These are phyloP conservation scores for Bufotes viridis DNA, from an alignment of 2,797 vertebrate genomes.

Conservation along the genomic window DNA sequence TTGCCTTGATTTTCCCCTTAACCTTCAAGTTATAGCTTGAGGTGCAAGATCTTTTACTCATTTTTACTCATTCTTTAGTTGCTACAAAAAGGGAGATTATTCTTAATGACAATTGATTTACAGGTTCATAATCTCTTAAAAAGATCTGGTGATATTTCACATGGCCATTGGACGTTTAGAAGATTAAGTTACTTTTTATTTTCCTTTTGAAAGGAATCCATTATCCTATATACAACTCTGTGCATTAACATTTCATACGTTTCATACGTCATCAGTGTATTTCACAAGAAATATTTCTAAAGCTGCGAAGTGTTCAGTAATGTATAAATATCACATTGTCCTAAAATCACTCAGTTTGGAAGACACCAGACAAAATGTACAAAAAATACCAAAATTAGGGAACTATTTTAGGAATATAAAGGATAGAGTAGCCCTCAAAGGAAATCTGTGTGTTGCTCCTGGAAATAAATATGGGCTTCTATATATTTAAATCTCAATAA, in stretches of 20 bases:
- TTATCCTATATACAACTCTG: not conserved
- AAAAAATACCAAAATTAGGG: constrained; percentile 36
- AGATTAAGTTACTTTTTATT: not conserved
- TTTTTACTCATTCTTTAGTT: no score
- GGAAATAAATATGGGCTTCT: constrained; percentile 61
- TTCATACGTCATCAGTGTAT: not conserved
- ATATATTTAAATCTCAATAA: constrained; percentile 63
- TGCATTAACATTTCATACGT: not conserved
- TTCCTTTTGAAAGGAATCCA: not conserved
- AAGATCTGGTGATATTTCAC: no score
- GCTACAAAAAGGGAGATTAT: no score
- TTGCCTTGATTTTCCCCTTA: no score
- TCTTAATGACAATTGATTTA: no score
- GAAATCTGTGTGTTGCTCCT: constrained; percentile 60
- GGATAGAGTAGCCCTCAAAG: constrained; percentile 61
- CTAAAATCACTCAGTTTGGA: constrained; percentile 57
- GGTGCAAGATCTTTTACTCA: no score
- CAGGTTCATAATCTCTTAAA: no score
- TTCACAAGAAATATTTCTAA: not conserved
- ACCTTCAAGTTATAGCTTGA: no score
- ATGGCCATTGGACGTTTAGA: no score
- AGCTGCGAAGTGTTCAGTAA: not conserved
- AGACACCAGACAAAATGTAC: constrained; percentile 48
- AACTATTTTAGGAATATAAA: constrained; percentile 58
- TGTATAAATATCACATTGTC: constrained; percentile 24